Evolutionary conservation across 2,888 invertebrate genomes (phyloP), one percentile per base, ranked within the genome.

Genomic region (Keiferia lycopersicella): DNA sequence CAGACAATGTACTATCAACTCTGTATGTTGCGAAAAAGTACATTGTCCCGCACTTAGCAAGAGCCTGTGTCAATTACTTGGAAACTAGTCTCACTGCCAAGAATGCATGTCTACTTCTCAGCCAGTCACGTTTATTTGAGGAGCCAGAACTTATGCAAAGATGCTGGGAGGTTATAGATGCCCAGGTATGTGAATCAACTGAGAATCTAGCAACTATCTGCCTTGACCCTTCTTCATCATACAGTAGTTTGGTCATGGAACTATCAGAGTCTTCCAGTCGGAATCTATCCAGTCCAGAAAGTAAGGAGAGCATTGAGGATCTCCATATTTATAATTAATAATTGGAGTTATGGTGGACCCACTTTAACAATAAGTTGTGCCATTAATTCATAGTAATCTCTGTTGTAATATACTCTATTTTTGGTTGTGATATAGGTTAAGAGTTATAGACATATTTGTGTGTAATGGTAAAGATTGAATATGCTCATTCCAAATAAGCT

Each of bases 161-260:
- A 74, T 98, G 98, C 92, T 98, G 98, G 98, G 98, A 98, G 93
- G 98, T 98, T 68, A 98, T 99, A 83, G 98, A 98, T 91, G 98
- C 98, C 64, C 97, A 97, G 96, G 96, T 96, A 94, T 90, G 91
- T 91, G 87, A 88, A 74, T 89, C 94, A 22, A 87, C 88, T 65
- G 91, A 91, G 76, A 94, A 92, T 79, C 87, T 91, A 75, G 76
- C 85, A 48, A 83, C 84, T 62, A 80, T 89, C 71, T 82, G 84
- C 74, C 78, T 90, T 67, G 84, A 88, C 73, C 82, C 80, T 69
- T 87, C 90, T 64, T 86, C 90, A 41, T 91, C 90, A 16, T 89
- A 86, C 77, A 87, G 83, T 87, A 91, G 88, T 75, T 75, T 90
- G 67, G 70, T 86, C 63, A 82, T 88, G 81, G 89, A 89, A 72